These are phyloP conservation scores for Pavo muticus DNA, from an alignment of 2,113 vertebrate species.

Conservation along the genomic window DNA sequence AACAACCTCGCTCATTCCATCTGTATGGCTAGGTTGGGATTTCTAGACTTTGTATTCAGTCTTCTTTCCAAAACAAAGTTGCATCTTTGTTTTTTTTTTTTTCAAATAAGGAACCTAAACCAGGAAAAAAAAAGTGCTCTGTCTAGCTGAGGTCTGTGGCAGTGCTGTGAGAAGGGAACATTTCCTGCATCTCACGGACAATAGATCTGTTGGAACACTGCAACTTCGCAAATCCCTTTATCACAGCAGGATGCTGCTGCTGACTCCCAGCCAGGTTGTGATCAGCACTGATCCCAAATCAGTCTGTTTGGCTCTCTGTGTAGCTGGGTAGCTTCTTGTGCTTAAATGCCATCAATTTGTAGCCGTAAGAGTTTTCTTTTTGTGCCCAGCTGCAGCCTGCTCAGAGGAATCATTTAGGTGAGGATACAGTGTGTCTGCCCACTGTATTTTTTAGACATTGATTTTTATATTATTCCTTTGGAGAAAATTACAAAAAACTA, in stretches of 20 bases:
- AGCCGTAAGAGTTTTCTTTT: neutral
- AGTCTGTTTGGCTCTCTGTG: neutral
- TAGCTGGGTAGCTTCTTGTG: neutral
- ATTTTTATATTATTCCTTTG: neutral
- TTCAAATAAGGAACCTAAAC: neutral
- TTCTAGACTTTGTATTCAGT: neutral
- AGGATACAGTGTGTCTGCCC: neutral
- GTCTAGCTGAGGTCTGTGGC: rapidly evolving
- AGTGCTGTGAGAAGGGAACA: neutral
- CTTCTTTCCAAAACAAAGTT: neutral
- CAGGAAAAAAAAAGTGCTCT: neutral
- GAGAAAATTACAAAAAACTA: constrained; percentile 18
- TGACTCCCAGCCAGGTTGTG: neutral
- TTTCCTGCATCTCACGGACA: neutral
- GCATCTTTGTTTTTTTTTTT: neutral
- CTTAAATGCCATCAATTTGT: neutral
- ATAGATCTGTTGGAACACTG: neutral
- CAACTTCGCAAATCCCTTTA: neutral
- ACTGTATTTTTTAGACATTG: neutral
- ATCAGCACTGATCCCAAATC: neutral
- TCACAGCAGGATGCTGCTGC: neutral
- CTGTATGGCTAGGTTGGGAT: neutral
- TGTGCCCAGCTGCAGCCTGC: neutral
- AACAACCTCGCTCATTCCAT: neutral
- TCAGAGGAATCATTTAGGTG: neutral